Conservation (phyloP, 2,797 vertebrate species). For the Melanotaenia parkinsoni region DNA sequence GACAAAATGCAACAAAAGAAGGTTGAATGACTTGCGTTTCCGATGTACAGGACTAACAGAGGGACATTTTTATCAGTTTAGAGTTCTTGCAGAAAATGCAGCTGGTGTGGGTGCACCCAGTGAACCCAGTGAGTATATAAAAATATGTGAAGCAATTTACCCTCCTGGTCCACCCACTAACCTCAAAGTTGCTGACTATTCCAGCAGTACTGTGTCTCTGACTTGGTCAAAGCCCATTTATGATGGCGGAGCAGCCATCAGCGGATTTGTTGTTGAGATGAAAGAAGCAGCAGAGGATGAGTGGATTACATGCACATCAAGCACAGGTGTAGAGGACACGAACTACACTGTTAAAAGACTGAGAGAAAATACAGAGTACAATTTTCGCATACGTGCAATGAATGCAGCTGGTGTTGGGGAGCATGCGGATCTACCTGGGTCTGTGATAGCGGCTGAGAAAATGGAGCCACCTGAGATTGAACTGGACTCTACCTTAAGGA, state of each 20-base stretch:
- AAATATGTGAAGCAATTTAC: conserved; percentile 92
- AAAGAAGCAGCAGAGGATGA: conserved; percentile 90
- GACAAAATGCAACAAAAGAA: conserved; percentile 95
- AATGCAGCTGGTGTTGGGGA: conserved; percentile 94
- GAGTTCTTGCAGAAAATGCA: conserved; percentile 94
- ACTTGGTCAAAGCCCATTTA: conserved; percentile 96
- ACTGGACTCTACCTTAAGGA: conserved; percentile 92
- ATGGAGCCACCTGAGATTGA: conserved; percentile 95
- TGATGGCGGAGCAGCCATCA: conserved; percentile 92
- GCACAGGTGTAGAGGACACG: conserved; percentile 87
- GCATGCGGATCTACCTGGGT: conserved; percentile 85
- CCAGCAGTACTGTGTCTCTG: conserved; percentile 91
- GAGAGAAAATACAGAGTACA: conserved; percentile 92
- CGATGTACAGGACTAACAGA: conserved; percentile 91
- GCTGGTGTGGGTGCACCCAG: conserved; percentile 92
- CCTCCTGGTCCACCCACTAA: conserved; percentile 95
- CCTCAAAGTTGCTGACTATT: conserved; percentile 89
- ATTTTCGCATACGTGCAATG: conserved; percentile 92
- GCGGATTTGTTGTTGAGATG: conserved; percentile 91
- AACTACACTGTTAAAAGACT: conserved; percentile 90
- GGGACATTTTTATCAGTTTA: conserved; percentile 96
- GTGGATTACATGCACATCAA: conserved; percentile 90
- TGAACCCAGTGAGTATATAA: conserved; percentile 91
- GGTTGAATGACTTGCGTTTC: conserved; percentile 93
- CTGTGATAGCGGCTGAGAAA: conserved; percentile 89